Percentiles rank a stretch among this genome's conserved stretches.
These are phyloP conservation scores for Apodemus sylvaticus DNA, from an alignment of 2,113 vertebrate genomes.

Conservation along the genomic window DNA sequence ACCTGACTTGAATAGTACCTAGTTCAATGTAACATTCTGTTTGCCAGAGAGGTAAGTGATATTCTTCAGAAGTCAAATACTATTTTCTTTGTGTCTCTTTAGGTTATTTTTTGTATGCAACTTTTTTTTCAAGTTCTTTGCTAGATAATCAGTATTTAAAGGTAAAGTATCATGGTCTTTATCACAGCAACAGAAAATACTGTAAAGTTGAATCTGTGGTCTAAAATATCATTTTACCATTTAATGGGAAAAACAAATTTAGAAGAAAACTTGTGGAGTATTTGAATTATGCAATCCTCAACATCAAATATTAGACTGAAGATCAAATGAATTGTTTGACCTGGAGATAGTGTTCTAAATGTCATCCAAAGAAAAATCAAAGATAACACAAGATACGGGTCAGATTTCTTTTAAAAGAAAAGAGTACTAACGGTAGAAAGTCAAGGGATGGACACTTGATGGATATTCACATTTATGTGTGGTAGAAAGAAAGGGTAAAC, in stretches of 20 bases:
- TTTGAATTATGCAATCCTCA: neutral
- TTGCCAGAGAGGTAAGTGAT: neutral
- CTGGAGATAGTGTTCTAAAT: neutral
- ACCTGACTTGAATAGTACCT: neutral
- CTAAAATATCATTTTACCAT: neutral
- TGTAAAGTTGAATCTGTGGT: neutral
- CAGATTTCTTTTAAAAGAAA: neutral
- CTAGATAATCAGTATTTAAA: slow-evolving; percentile 31
- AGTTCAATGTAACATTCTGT: neutral
- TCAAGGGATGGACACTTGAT: neutral
- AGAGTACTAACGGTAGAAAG: neutral
- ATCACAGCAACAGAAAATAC: neutral
- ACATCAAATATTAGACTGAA: neutral
- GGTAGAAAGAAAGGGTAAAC: neutral
- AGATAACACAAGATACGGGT: neutral
- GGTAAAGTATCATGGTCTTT: neutral
- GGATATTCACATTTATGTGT: neutral
- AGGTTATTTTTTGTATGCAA: neutral
- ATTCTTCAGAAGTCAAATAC: neutral
- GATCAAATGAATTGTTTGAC: neutral
- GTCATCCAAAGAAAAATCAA: neutral
- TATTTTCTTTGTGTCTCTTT: neutral
- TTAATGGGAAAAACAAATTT: neutral
- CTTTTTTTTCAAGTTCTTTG: neutral
- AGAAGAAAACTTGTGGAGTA: neutral